phyloP scores from a whole-genome alignment of 1,140 invertebrate species.

The Drosophila carrolli region DNA sequence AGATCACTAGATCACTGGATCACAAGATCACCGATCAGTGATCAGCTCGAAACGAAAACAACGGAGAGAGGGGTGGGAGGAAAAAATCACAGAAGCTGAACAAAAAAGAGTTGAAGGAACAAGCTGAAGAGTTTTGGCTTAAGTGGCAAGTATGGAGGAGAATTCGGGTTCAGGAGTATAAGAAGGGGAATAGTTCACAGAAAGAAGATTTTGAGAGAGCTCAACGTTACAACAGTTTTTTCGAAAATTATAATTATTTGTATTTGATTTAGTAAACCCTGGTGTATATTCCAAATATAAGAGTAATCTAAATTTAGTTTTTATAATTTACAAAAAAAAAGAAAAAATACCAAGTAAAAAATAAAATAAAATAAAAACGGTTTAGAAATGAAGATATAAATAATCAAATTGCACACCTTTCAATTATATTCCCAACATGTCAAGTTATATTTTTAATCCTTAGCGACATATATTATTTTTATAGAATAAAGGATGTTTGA shows the following conservation, averaged over 20 bases:
- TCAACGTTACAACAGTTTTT: neutral
- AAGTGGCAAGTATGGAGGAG: too few relatives aligned
- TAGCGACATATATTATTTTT: too few relatives aligned
- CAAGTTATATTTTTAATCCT: neutral
- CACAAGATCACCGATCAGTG: neutral
- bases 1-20: slow-evolving; percentile 1
- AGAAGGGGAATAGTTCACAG: neutral
- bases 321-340: too few relatives aligned
- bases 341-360: neutral
- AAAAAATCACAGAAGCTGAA: neutral
- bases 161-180: neutral
- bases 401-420: neutral
- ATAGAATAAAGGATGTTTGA: too few relatives aligned
- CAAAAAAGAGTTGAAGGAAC: neutral
- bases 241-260: neutral
- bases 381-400: neutral
- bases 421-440: neutral
- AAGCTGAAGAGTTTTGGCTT: neutral
- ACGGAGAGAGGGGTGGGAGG: neutral
- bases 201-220: neutral
- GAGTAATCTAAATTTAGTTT: too few relatives aligned
- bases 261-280: neutral
- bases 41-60: slow-evolving; percentile 3
- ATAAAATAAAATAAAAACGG: neutral
- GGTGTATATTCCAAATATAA: neutral